Base-by-base conservation (phyloP, 2,797 vertebrate species). In the Octomys mimax region DNA sequence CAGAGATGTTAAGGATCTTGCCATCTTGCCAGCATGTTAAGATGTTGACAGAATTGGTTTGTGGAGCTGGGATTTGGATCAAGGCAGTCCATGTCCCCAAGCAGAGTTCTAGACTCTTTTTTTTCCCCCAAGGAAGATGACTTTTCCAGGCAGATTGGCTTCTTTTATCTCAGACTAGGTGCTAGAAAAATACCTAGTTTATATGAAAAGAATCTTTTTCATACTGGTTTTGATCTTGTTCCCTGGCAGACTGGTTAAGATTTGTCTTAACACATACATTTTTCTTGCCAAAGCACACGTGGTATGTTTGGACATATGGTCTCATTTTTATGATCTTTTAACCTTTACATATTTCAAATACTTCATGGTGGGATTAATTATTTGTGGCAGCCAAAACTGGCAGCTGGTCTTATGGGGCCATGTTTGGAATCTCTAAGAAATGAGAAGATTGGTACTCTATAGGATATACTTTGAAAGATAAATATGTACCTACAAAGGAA, bases 291-390 rank as follows among this genome's bases (percentile, higher is more conserved):
- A 97, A 97, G 93, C 96, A 98, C 91, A 98, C 18, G 94, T 98
- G 62, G 93, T 90, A 80, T 97, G 96, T 97, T 98, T 98, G 94
- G 78, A 97, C 97, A 97, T 97, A 98, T 97, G 97, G 96, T 97
- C 96, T 97, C 94, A 90, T 98, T 97, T 97, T 97, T 89, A 96
- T 96, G 96, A 97, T 95, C 94, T 97, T 97, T 97, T 97, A 97
- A 97, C 96, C 97, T 97, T 96, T 91, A 86, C 96, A 97, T 98
- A 97, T 83, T 97, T 98, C 83, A 96, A 90, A 98, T 97, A 96
- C 26, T 94, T 98, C 84, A 96, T 93, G 93, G 87, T 96, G 79
- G 66, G 92, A 87, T 96, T 97, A 97, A 95, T 96, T 96, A 91
- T 97, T 94, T 96, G 94, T 96, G 96, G 97, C 87, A 94, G 96